These are phyloP conservation scores for Adelphocoris suturalis DNA, from an alignment of 2,888 invertebrate species.

Conservation along the genomic window DNA sequence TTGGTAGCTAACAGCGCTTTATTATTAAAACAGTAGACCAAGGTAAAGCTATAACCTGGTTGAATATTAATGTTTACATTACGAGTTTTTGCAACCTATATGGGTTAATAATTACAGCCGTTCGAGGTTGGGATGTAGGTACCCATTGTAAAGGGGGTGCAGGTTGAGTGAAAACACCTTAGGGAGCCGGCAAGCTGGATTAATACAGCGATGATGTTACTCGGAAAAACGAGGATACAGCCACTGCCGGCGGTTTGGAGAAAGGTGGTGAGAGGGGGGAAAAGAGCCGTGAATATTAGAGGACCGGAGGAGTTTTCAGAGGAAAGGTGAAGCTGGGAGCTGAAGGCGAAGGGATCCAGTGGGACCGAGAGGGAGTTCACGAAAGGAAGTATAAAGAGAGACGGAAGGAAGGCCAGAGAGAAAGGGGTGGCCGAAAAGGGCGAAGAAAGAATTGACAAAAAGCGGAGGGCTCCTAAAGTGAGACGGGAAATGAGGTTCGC, in stretches of 20 bases:
- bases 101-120: too few species aligned
- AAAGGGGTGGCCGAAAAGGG: background rate
- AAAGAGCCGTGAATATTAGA: background rate
- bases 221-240: background rate
- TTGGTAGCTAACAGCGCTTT: too few species aligned
- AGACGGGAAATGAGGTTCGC: conserved; percentile 1
- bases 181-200: background rate
- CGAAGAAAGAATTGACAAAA: background rate
- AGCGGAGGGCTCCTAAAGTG: background rate
- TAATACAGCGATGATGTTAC: background rate
- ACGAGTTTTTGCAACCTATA: too few species aligned
- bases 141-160: too few species aligned
- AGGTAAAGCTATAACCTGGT: too few species aligned
- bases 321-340: background rate
- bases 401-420: background rate
- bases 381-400: background rate
- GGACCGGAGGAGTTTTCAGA: background rate
- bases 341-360: too few species aligned
- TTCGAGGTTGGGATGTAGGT: too few species aligned
- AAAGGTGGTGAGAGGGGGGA: background rate
- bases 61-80: too few species aligned
- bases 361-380: background rate
- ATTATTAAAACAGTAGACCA: too few species aligned
- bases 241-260: background rate
- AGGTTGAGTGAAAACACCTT: background rate